Conservation (phyloP, 2,888 invertebrate genomes). For the Dryobotodes eremita region DNA sequence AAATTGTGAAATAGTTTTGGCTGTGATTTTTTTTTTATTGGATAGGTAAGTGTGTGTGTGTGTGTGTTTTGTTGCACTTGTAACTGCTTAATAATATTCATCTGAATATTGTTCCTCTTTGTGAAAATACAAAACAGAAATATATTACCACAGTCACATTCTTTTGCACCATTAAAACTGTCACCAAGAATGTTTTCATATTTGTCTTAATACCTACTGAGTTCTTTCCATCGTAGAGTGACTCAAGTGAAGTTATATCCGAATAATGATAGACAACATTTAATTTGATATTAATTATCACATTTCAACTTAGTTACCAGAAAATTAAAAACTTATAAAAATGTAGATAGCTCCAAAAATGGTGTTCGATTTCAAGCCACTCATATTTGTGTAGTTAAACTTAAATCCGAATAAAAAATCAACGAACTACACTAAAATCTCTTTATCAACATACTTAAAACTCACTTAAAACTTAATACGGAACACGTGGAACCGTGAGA, state of each 20-base stretch:
- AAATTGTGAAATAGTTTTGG: slow-evolving; percentile 20
- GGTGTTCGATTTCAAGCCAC: slow-evolving; percentile 35
- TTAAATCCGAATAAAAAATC: slow-evolving; percentile 22
- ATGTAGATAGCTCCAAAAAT: background rate
- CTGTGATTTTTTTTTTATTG: background rate
- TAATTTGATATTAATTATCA: background rate
- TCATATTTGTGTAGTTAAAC: slow-evolving; percentile 16
- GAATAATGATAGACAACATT: background rate
- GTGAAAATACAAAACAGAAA: background rate
- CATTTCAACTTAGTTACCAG: background rate
- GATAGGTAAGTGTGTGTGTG: slow-evolving; percentile 39
- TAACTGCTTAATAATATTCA: no score
- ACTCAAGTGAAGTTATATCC: background rate
- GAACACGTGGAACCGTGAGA: slow-evolving; percentile 43
- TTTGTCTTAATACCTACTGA: background rate
- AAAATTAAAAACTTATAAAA: slow-evolving; percentile 16
- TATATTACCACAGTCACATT: background rate
- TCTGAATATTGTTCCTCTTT: background rate
- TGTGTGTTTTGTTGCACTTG: background rate
- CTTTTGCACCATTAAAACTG: background rate
- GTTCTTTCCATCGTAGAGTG: background rate
- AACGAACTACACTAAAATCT: slow-evolving; percentile 23
- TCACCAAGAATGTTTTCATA: background rate
- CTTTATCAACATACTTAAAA: slow-evolving; percentile 52
- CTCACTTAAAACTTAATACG: slow-evolving; percentile 45